These are phyloP conservation scores for Oncorhynchus mykiss DNA, from an alignment of 2,113 vertebrate species.

Conservation along the genomic window DNA sequence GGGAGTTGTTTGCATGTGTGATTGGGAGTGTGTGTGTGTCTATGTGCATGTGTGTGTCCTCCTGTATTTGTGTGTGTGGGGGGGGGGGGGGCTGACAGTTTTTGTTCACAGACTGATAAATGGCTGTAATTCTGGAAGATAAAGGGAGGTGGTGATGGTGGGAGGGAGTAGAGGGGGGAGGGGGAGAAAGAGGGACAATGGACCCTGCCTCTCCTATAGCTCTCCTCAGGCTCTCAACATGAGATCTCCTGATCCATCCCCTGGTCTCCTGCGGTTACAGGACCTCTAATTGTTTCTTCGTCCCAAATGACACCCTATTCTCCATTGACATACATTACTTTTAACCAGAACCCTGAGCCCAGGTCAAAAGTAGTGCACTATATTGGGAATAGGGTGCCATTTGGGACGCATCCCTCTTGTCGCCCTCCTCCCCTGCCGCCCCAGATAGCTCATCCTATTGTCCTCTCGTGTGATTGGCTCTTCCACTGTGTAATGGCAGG, in stretches of 20 bases:
- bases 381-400: too few relatives aligned
- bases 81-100: slow-evolving; percentile 22
- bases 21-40: background rate
- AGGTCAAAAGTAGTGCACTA: too few relatives aligned
- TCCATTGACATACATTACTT: too few relatives aligned
- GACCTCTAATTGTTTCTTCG: background rate
- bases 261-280: background rate
- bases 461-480: background rate
- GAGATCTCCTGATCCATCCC: background rate
- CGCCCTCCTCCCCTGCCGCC: background rate
- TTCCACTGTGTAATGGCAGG: background rate
- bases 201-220: slow-evolving; percentile 15
- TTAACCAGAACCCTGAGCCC: too few relatives aligned
- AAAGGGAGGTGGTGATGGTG: slow-evolving; percentile 29
- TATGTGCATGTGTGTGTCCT: background rate
- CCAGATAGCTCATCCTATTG: background rate
- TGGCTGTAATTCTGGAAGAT: slow-evolving; percentile 41
- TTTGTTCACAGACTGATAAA: slow-evolving; percentile 47
- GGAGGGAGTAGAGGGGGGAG: background rate
- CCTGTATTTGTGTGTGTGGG: too few relatives aligned
- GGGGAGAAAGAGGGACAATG: background rate
- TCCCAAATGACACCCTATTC: too few relatives aligned
- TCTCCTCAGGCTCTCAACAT: background rate
- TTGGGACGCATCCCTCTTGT: background rate
- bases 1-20: background rate